phyloP scores from a whole-genome alignment of 2,888 invertebrate genomes.

The Mimas tiliae region DNA sequence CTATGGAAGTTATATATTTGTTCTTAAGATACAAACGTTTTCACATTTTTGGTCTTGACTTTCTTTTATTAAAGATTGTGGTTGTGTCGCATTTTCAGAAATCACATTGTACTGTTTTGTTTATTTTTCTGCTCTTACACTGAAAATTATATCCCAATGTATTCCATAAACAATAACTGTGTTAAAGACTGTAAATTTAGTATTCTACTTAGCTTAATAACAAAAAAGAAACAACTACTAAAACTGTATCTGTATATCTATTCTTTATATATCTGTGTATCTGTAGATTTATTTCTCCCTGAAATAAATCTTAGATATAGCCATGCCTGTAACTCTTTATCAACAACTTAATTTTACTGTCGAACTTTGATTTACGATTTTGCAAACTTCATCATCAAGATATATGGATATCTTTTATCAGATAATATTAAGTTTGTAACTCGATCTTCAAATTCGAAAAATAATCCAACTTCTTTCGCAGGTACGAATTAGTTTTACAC shows the following conservation, averaged over 20 bases:
- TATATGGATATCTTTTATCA: slow-evolving; percentile 34
- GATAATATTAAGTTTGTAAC: slow-evolving; percentile 28
- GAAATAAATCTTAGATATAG: background rate
- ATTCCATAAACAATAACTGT: no score
- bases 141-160: background rate
- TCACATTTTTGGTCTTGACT: background rate
- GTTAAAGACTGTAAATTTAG: no score
- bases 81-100: background rate
- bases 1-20: background rate
- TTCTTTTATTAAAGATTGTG: background rate
- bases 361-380: slow-evolving; percentile 30
- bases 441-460: slow-evolving; percentile 32
- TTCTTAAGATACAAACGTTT: background rate
- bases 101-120: background rate
- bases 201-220: background rate
- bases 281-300: background rate
- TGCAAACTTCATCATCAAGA: slow-evolving; percentile 29
- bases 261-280: no score
- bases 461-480: slow-evolving; percentile 34
- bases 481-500: slow-evolving; percentile 17
- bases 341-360: slow-evolving; percentile 25
- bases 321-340: background rate
- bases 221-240: background rate
- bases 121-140: background rate
- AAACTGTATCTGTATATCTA: background rate